Conservation (phyloP, 1,140 invertebrate genomes). For the Hylaeus anthracinus region DNA sequence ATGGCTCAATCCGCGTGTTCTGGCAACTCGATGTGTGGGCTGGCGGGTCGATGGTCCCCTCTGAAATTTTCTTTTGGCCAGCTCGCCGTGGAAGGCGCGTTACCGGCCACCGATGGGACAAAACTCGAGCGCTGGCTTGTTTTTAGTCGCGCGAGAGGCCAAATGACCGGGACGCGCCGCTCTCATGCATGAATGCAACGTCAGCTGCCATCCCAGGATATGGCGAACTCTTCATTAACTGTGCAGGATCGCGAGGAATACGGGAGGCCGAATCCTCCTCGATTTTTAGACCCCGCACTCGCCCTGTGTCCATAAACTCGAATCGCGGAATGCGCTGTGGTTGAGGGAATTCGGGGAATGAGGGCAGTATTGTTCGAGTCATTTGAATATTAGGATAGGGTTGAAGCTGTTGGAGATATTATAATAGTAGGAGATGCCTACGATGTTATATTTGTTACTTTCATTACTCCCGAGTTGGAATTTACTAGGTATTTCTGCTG, state of each 20-base stretch:
- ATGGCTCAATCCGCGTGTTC: slow-evolving; percentile 74
- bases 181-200: slow-evolving; percentile 77
- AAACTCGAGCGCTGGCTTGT: slow-evolving; percentile 64
- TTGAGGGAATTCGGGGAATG: too few species aligned
- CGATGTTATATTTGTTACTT: too few species aligned
- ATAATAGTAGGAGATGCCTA: too few species aligned
- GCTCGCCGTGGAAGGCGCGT: slow-evolving; percentile 58
- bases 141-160: slow-evolving; percentile 62
- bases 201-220: slow-evolving; percentile 69
- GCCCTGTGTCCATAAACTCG: too few species aligned
- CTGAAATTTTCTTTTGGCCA: slow-evolving; percentile 64
- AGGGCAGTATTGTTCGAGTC: too few species aligned
- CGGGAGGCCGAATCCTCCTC: too few species aligned
- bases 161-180: slow-evolving; percentile 68
- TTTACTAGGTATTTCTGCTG: too few species aligned
- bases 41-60: slow-evolving; percentile 49
- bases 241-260: slow-evolving; percentile 48
- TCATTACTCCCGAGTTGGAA: too few species aligned
- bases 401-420: too few species aligned
- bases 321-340: too few species aligned
- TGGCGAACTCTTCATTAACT: slow-evolving; percentile 74
- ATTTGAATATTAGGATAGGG: too few species aligned
- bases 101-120: slow-evolving; percentile 62
- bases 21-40: slow-evolving; percentile 74
- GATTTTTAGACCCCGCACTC: too few species aligned